Evolutionary conservation across 2,888 invertebrate genomes (phyloP), one percentile per base, ranked within the genome.

Genomic region (Kuschelorhynchus macadamiae): DNA sequence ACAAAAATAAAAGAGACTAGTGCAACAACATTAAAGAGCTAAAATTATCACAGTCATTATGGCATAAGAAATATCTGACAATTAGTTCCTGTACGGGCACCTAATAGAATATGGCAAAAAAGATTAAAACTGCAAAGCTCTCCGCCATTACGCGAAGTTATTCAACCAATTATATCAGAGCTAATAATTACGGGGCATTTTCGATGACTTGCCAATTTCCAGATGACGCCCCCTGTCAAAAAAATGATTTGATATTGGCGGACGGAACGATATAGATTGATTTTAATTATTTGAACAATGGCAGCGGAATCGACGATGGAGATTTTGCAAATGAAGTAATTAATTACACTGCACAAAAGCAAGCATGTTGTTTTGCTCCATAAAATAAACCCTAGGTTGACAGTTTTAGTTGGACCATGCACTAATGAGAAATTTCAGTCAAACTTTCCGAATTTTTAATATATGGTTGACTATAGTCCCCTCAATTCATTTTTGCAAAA

Each of bases 161-260:
- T 61, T 36, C 50, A 33, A 42, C 60, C 60, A 61, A 52, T 61
- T 61, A 61, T 47, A 61, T 52, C 50, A 18, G 18, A 39, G 50
- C 21, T 17, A 42, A 55, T 55, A 17, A 55, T 55, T 55, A 41
- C 30, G 21, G 41, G 42, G 41, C 42, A 25, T 14, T 55, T 41
- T 17, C 5, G 17, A 55, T 55, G 55, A 55, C 55, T 55, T 55
- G 55, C 30, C 25, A 17, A 42, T 55, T 17, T 55, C 16, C 0
- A n/a, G 21, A 12, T 20, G 21, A 52, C 52, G 55, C 55, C 55
- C 39, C 41, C 42, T 55, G 55, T 55, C 55, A 55, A 16, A 14
- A 11, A n/a, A 25, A 21, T 55, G 55, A 55, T 55, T 55, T 55
- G 55, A 55, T 55, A 55, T 55, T 55, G 55, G 55, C 55, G 55